Evolutionary conservation across 2,113 vertebrate species (phyloP), one percentile per base, ranked within the genome.

Genomic region (Danionella cerebrum): DNA sequence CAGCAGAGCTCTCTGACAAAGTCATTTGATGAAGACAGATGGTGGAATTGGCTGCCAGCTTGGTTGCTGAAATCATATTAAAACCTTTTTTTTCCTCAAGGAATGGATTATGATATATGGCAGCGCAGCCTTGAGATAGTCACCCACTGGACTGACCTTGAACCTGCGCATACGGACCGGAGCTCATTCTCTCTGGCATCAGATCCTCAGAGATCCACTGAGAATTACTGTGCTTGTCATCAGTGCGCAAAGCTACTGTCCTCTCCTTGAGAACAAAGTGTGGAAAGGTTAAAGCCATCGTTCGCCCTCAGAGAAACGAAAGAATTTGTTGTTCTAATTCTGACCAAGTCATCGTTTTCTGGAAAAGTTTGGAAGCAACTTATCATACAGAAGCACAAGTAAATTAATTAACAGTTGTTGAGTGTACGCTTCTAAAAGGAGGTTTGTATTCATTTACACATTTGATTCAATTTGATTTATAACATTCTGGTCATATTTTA

Each of bases 1-100:
- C 70, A 51, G 63, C 44, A 55, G 11, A 38, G 63, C 67, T 67
- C 54, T 63, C 62, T 76, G 71, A 76, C 75, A 73, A 76, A 73
- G 75, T 76, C 64, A 62, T 70, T 70, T 76, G 71, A 76, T 76
- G 71, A 76, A 73, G 75, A 76, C 75, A 76, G 75, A 76, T 76
- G 75, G 70, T 70, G 62, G 55, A 70, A 70, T 33, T 19, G 41
- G 35, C 38, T 70, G 55, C 67, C 54, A 63, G 67, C 54, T 64
- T 29, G 36, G 55, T 45, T 62, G 35, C 63, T 42, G 48, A 76
- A 72, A 73, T 70, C 51, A 48, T 67, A 73, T 76, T 73, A 76
- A 76, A 76, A 51, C 54, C 50, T n/a, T 60, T 73, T 72, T 75
- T 63, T 14, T 11, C 8, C 36, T 22, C 21, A 57, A 69, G 60